Evolutionary conservation across 2,113 vertebrate genomes (phyloP).

Genomic region (Sialia sialis): DNA sequence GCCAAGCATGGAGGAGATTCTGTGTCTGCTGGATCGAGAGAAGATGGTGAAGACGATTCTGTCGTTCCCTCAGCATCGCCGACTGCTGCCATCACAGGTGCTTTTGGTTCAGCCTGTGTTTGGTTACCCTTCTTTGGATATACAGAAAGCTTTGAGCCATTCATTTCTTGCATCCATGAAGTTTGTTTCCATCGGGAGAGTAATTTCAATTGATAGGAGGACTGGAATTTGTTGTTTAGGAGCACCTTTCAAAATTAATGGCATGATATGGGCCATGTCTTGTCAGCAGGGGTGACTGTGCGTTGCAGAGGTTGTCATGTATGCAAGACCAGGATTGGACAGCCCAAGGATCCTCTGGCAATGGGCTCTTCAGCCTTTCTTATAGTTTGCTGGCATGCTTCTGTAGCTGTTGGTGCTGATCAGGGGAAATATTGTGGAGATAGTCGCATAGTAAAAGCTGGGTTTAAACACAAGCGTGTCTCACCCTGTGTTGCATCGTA

Average conservation of each 20-base stretch:
- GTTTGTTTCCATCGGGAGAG: neutral
- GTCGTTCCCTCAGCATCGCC: constrained; percentile 84
- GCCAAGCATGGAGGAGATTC: constrained; percentile 82
- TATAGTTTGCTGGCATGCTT: neutral
- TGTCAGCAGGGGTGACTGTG: neutral
- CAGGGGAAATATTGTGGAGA: too few relatives aligned
- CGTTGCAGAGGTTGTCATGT: neutral
- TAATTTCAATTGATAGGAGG: neutral
- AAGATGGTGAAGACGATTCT: constrained; percentile 83
- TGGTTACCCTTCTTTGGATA: neutral
- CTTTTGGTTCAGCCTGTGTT: neutral
- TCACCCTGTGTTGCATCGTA: too few relatives aligned
- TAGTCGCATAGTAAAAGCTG: too few relatives aligned
- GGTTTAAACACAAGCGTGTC: too few relatives aligned
- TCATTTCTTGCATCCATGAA: neutral
- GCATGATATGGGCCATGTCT: neutral
- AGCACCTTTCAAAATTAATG: neutral
- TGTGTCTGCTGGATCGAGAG: constrained; percentile 83
- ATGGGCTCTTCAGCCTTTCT: neutral
- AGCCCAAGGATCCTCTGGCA: neutral
- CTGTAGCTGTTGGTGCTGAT: too few relatives aligned
- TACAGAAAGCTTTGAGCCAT: neutral
- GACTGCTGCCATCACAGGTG: constrained; percentile 79
- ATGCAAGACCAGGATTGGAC: neutral
- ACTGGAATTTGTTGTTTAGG: neutral